Percentiles rank a stretch among this genome's conserved stretches.
Evolutionary conservation across 2,113 vertebrate genomes (phyloP).

Genomic region (Panurus biarmicus): DNA sequence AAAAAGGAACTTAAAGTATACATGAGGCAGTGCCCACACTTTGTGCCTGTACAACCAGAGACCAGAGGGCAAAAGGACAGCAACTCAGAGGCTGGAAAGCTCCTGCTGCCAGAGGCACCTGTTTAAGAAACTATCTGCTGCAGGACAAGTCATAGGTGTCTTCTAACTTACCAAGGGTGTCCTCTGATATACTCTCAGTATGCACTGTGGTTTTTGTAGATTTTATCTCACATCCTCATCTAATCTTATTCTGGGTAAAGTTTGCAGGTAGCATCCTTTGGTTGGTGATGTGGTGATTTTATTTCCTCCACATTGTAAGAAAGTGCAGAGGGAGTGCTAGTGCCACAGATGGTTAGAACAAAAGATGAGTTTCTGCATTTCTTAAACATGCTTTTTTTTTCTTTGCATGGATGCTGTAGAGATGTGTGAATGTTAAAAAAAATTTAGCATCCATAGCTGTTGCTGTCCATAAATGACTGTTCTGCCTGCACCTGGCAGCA

Average conservation of each 20-base stretch:
- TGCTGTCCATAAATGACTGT: neutral
- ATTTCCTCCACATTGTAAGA: neutral
- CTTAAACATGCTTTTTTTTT: neutral
- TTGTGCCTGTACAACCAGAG: neutral
- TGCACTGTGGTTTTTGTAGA: neutral
- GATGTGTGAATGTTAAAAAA: neutral
- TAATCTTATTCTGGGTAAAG: neutral
- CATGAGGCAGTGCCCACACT: fast-evolving
- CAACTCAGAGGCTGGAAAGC: neutral
- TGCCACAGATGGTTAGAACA: neutral
- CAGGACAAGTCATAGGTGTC: neutral
- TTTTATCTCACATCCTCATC: neutral
- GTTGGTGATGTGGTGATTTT: neutral
- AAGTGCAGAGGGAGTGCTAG: neutral
- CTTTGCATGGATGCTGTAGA: neutral
- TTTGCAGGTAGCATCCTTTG: neutral
- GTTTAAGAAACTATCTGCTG: neutral
- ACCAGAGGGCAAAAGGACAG: neutral
- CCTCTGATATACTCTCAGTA: neutral
- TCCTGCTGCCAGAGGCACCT: neutral
- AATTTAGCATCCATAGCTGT: neutral
- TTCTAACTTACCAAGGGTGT: neutral
- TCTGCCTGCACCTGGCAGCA: neutral
- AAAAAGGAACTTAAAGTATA: neutral
- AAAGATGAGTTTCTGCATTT: neutral